Conservation (phyloP, 1,140 invertebrate species). For the Aphelenchoides besseyi region DNA sequence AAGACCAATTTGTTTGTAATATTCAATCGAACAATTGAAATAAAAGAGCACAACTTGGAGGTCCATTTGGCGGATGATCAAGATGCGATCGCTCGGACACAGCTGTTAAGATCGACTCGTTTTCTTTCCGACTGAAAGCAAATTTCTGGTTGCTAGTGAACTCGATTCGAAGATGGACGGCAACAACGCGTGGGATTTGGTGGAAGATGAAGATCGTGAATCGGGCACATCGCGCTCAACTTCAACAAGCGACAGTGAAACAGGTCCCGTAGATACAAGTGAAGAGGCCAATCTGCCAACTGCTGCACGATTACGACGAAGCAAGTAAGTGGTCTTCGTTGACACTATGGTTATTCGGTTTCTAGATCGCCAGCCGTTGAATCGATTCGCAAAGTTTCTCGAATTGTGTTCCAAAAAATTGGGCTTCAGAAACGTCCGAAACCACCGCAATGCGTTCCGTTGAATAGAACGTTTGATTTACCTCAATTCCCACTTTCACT, state of each 20-base stretch:
- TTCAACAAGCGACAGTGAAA: slow-evolving; percentile 27
- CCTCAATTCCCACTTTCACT: slow-evolving; percentile 28
- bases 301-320: slow-evolving; percentile 23
- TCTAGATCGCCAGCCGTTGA: slow-evolving; percentile 54
- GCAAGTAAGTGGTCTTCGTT: slow-evolving; percentile 45
- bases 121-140: too few relatives aligned
- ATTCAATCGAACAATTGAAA: too few relatives aligned
- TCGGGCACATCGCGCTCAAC: slow-evolving; percentile 31
- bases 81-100: too few relatives aligned
- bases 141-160: too few relatives aligned
- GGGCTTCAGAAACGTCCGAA: slow-evolving; percentile 40
- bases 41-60: too few relatives aligned
- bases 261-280: neutral
- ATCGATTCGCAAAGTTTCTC: slow-evolving; percentile 47
- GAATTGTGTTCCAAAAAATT: slow-evolving; percentile 44
- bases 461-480: slow-evolving; percentile 28
- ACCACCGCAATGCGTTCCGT: neutral
- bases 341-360: neutral
- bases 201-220: slow-evolving; percentile 42
- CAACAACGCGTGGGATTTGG: slow-evolving; percentile 54
- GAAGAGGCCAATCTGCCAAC: slow-evolving; percentile 7
- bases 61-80: too few relatives aligned
- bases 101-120: too few relatives aligned
- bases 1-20: too few relatives aligned
- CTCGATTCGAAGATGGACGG: slow-evolving; percentile 45